Evolutionary conservation across 2,888 invertebrate genomes (phyloP), one percentile per base, ranked within the genome.

Genomic region (Noctua janthina): DNA sequence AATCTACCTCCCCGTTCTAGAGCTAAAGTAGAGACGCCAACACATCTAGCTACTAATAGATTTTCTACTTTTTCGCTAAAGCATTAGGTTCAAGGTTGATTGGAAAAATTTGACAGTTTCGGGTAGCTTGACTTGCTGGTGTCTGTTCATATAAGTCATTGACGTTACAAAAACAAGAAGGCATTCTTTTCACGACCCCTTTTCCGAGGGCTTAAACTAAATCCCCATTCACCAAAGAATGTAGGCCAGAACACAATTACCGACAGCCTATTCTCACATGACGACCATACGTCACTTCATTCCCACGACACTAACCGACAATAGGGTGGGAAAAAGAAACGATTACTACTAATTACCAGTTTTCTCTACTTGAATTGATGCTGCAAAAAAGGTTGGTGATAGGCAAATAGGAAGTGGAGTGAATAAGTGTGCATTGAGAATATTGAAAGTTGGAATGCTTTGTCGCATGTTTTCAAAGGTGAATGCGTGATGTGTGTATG

Each of bases 261-360:
- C 17, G 13, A 59, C 70, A 51, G 49, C 69, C 51, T 76, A 78
- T 79, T 87, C 83, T 86, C 88, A 85, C 76, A 77, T 82, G 8
- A 72, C 66, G 62, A 79, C 76, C 79, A 79, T 82, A 82, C 51
- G 20, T 62, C 72, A 64, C 78, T 67, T 59, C 67, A 20, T 82
- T 88, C 89, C 69, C 88, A 89, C 84, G 88, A 79, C 86, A 84
- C 76, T 79, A 66, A 78, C 66, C 59, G 35, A 81, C 77, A 87
- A 87, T 81, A 69, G 79, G 81, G 67, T 87, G 88, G 83, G 88
- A 88, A 88, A 78, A 84, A 87, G 89, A 87, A 87, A 88, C 76
- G 72, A 89, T 87, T 89, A 89, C 69, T 83, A 82, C 54, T 80
- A 89, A 89, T 87, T 89, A 83, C 56, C 74, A 13, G 67, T 86